A percentile compares a stretch with the other conserved stretches of the same genome.
phyloP scores from a whole-genome alignment of 35 echinoderm and acorn worm species.

The Heliocidaris tuberculata region DNA sequence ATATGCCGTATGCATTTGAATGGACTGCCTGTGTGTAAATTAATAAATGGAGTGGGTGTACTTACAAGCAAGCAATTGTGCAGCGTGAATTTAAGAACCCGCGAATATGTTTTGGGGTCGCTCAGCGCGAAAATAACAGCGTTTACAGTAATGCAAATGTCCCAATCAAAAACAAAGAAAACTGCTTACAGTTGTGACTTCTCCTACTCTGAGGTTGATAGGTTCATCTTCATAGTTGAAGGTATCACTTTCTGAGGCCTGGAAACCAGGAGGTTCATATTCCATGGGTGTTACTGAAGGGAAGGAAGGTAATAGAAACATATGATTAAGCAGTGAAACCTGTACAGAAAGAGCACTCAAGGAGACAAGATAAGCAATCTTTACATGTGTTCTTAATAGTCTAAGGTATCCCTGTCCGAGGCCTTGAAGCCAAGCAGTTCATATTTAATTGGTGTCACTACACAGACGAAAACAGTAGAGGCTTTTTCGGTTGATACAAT shows the following conservation, averaged over 20 bases:
- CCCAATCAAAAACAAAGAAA: too few species aligned
- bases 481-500: too few species aligned
- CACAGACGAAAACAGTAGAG: too few species aligned
- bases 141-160: too few species aligned
- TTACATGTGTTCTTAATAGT: conserved; percentile 55
- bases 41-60: too few species aligned
- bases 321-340: too few species aligned
- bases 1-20: too few species aligned
- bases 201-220: conserved; percentile 96
- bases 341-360: neutral
- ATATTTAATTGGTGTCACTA: conserved; percentile 89
- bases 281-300: conserved; percentile 86
- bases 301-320: neutral
- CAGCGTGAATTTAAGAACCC: too few species aligned
- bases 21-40: too few species aligned
- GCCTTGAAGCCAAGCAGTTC: conserved; percentile 92
- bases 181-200: conserved; percentile 89
- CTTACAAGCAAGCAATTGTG: too few species aligned
- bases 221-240: conserved; percentile 92
- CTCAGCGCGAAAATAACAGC: too few species aligned
- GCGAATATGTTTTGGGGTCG: too few species aligned
- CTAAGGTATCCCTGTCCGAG: conserved; percentile 71
- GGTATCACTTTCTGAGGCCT: conserved; percentile 75
- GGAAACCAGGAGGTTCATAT: conserved; percentile 95
- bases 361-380: neutral